phyloP scores from a whole-genome alignment of 1,140 invertebrate species.

The Theocolax elegans region DNA sequence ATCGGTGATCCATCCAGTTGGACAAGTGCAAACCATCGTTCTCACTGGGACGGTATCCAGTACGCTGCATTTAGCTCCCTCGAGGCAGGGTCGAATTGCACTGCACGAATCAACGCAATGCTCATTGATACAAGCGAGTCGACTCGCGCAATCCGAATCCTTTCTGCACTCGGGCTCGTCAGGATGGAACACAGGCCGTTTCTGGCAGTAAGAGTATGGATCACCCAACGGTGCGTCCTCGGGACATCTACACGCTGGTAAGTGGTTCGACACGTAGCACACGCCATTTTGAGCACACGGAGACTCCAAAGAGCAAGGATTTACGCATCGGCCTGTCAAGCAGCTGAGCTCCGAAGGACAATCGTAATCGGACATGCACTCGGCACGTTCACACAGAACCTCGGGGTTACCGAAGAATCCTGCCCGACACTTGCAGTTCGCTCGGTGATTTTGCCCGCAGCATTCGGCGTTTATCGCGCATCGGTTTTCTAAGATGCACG shows the following conservation, averaged over 20 bases:
- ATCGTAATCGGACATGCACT: conserved; percentile 82
- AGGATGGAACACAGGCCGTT: conserved; percentile 49
- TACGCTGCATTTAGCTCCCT: conserved; percentile 79
- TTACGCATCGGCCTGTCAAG: conserved; percentile 76
- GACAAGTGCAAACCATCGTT: conserved; percentile 87
- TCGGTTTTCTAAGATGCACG: conserved; percentile 80
- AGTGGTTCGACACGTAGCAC: conserved; percentile 82
- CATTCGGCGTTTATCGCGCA: conserved; percentile 87
- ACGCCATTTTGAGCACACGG: conserved; percentile 84
- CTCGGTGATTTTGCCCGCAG: conserved; percentile 79
- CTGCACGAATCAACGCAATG: conserved; percentile 83
- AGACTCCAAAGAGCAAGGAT: conserved; percentile 76
- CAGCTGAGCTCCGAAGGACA: conserved; percentile 80
- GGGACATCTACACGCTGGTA: conserved; percentile 80
- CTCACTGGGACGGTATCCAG: conserved; percentile 83
- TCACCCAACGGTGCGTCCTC: conserved; percentile 79
- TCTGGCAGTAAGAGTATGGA: conserved; percentile 78
- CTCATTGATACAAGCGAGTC: conserved; percentile 82
- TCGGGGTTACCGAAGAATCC: conserved; percentile 83
- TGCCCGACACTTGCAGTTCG: conserved; percentile 79
- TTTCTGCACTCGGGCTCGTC: conserved; percentile 79
- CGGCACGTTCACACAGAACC: conserved; percentile 79
- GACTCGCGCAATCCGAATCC: conserved; percentile 83
- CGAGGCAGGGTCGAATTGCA: conserved; percentile 77
- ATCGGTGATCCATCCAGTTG: conserved; percentile 83